Percentiles rank a stretch among this genome's conserved stretches.
phyloP scores from a whole-genome alignment of 2,888 invertebrate species.

The Hypomecis punctinalis region DNA sequence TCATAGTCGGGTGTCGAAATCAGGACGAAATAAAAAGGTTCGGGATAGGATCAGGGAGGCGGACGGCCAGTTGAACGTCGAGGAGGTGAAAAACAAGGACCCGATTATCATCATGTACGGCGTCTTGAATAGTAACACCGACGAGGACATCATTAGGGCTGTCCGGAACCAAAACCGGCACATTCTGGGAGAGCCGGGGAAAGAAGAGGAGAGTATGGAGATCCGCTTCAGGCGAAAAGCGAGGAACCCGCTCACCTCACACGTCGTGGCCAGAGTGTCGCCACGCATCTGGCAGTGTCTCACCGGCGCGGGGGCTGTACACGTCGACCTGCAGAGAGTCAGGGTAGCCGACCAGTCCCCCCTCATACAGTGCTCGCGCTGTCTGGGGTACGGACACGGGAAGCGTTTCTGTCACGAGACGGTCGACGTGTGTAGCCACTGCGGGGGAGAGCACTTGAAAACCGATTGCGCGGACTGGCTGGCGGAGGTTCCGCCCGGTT shows the following conservation, averaged over 20 bases:
- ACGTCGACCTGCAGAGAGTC: conserved; percentile 38
- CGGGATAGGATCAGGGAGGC: conserved; percentile 5
- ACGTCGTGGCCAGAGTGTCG: conserved; percentile 24
- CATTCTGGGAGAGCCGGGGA: background rate
- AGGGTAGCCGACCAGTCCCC: conserved; percentile 38
- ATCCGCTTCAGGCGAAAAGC: conserved; percentile 1
- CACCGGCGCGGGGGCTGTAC: conserved; percentile 23
- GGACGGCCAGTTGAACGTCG: background rate
- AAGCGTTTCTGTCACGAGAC: too few relatives aligned
- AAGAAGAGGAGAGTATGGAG: background rate
- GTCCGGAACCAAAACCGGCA: too few relatives aligned
- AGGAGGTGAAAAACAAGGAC: conserved; percentile 9
- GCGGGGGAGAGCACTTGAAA: too few relatives aligned
- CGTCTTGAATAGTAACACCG: conserved; percentile 4
- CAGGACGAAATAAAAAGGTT: conserved; percentile 5
- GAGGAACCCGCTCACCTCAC: conserved; percentile 8
- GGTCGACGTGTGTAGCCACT: too few relatives aligned
- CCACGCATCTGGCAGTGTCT: conserved; percentile 23
- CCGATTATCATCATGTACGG: background rate
- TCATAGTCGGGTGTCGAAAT: too few relatives aligned
- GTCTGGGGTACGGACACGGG: conserved; percentile 20
- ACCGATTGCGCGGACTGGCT: too few relatives aligned
- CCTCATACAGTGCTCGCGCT: conserved; percentile 25
- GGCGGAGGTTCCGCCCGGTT: too few relatives aligned
- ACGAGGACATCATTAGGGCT: conserved; percentile 18